phyloP scores from a whole-genome alignment of 1,140 invertebrate genomes.

The Drosophila repleta region DNA sequence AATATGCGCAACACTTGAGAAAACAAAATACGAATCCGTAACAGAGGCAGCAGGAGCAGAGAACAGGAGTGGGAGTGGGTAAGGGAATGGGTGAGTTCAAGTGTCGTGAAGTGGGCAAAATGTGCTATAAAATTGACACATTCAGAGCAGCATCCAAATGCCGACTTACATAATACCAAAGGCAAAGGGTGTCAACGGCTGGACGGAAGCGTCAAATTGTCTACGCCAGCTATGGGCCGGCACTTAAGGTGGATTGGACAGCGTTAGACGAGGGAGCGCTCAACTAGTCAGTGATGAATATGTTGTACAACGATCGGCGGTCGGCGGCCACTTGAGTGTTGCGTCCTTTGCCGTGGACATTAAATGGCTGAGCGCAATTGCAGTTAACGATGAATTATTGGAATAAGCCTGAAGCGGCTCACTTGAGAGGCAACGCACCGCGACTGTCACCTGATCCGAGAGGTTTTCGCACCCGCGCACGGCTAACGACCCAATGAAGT shows the following conservation, averaged over 20 bases:
- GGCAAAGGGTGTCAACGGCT: slow-evolving; percentile 60
- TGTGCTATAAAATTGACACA: slow-evolving; percentile 75
- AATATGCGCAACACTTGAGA: slow-evolving; percentile 68
- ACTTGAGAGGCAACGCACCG: slow-evolving; percentile 77
- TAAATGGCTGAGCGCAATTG: slow-evolving; percentile 73
- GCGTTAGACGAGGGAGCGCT: slow-evolving; percentile 27
- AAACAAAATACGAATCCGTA: slow-evolving; percentile 60
- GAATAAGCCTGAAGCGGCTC: slow-evolving; percentile 70
- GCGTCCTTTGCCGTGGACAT: slow-evolving; percentile 47
- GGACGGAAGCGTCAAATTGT: slow-evolving; percentile 82
- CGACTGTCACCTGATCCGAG: slow-evolving; percentile 78
- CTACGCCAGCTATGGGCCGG: slow-evolving; percentile 56
- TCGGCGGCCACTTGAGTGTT: slow-evolving; percentile 56
- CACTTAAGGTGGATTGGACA: slow-evolving; percentile 27
- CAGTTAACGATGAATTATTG: slow-evolving; percentile 80
- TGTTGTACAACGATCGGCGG: slow-evolving; percentile 24
- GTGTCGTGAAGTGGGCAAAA: slow-evolving; percentile 73
- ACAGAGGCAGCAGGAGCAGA: slow-evolving; percentile 19
- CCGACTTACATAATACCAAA: slow-evolving; percentile 52
- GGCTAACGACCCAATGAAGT: slow-evolving; percentile 46
- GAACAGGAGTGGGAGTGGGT: background rate
- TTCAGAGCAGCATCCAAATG: slow-evolving; percentile 41
- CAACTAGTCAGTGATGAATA: slow-evolving; percentile 59
- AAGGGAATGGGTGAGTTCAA: slow-evolving; percentile 42
- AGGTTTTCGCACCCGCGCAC: slow-evolving; percentile 58